These are phyloP conservation scores for Amblyraja radiata DNA, from an alignment of 2,797 vertebrate genomes.

Conservation along the genomic window DNA sequence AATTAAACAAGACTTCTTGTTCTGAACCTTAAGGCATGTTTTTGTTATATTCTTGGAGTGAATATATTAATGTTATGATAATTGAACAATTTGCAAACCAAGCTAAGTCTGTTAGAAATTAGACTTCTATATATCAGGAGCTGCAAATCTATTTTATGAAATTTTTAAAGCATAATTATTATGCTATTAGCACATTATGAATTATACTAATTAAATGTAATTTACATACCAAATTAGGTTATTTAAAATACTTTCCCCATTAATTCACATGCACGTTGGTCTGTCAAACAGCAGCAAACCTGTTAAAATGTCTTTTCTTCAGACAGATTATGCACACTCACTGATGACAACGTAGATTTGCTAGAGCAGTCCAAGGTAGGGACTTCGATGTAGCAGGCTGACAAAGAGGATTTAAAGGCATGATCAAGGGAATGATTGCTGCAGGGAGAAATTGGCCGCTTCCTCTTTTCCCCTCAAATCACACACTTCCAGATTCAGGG, in stretches of 20 bases:
- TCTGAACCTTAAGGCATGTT: slow-evolving; percentile 17
- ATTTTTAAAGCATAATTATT: slow-evolving; percentile 25
- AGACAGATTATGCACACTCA: background rate
- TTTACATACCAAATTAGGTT: slow-evolving; percentile 33
- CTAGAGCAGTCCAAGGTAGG: no score
- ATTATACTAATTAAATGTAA: slow-evolving; percentile 32
- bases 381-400: no score
- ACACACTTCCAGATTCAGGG: no score
- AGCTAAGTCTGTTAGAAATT: slow-evolving; percentile 16
- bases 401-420: no score
- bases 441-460: no score
- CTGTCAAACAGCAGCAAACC: slow-evolving; percentile 16
- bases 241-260: slow-evolving; percentile 30
- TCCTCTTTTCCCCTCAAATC: no score
- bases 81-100: slow-evolving; percentile 32
- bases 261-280: slow-evolving; percentile 17
- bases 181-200: slow-evolving; percentile 31
- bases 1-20: slow-evolving; percentile 4
- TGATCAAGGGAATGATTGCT: no score
- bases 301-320: background rate
- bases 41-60: slow-evolving; percentile 1
- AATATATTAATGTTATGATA: slow-evolving; percentile 17
- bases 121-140: slow-evolving; percentile 20
- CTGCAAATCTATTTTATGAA: slow-evolving; percentile 34
- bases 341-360: no score